Evolutionary conservation across 2,797 vertebrate species (phyloP).

Genomic region (Helicolenus hilgendorfi): DNA sequence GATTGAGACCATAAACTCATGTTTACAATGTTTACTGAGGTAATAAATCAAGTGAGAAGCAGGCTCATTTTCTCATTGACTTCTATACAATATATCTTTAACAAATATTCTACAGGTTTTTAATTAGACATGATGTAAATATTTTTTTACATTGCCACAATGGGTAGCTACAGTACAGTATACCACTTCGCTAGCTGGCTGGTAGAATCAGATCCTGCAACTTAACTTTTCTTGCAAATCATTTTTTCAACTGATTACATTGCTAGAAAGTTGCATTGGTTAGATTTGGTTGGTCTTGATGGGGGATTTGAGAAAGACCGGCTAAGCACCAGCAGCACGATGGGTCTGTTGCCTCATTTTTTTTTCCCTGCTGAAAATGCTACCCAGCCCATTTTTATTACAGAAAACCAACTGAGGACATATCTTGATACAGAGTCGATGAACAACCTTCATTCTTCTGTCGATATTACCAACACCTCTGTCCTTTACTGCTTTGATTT

Average conservation of each 20-base stretch:
- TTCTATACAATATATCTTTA: neutral
- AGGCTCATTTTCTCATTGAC: too few relatives aligned
- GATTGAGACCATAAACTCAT: too few relatives aligned
- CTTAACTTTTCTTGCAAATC: neutral
- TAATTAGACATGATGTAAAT: neutral
- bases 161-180: neutral
- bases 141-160: neutral
- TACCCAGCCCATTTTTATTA: neutral
- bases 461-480: slow-evolving; percentile 13
- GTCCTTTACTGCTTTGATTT: slow-evolving; percentile 9
- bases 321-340: neutral
- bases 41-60: too few relatives aligned
- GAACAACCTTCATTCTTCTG: slow-evolving; percentile 10
- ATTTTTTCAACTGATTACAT: neutral
- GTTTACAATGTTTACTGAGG: too few relatives aligned
- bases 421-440: neutral
- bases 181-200: neutral
- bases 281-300: neutral
- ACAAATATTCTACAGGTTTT: neutral
- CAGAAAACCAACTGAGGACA: slow-evolving; percentile 2
- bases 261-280: neutral
- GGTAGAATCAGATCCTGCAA: neutral
- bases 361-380: neutral
- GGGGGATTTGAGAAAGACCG: neutral
- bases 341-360: neutral